Base-by-base conservation (phyloP, 2,888 invertebrate species). In the Spialia ferax region DNA sequence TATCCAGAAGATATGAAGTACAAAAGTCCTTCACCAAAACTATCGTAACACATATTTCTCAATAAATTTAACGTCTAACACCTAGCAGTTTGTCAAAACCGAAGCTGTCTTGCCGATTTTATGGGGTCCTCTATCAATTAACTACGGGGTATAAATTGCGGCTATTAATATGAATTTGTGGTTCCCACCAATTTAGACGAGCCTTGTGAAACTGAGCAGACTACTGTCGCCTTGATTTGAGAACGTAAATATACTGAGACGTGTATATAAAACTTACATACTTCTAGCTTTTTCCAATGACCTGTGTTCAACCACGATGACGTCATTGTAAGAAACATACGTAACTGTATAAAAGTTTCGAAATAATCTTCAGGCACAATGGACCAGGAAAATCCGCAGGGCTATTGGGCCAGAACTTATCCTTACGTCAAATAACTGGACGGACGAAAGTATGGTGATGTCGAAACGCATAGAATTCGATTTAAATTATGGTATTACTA, bases 101-200 rank as follows among this genome's bases (percentile, higher is more conserved):
- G 54, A 26, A 55, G 67, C 62, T 61, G 61, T 61, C 67, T 55
- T 56, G 48, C 67, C 55, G 45, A 69, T 68, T 71, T 71, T 71
- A 73, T 71, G 68, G 70, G 50, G 55, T 59, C 71, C 63, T 70
- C 68, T 68, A 71, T 73, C 73, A 71, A 71, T 73, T 71, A 70
- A 69, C 67, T 61, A 42, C 20, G 10, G 57, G 32, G 65, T 66
- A 69, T 73, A 73, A 71, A 73, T 73, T 59, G 62, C 64, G 15
- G 48, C 66, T 52, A 71, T 66, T 70, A 70, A 69, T 70, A 70
- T 60, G 18, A 69, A 48, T 61, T 66, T 66, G 66, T 54, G 66
- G 59, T 45, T 60, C 26, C 11, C 13, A 8, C 54, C 50, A 50
- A 22, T 50, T 50, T 13, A 18, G 20, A 20, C 48, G 10, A 10